These are phyloP conservation scores for Ennomos fuscantarius DNA, from an alignment of 2,888 invertebrate species.

Conservation along the genomic window DNA sequence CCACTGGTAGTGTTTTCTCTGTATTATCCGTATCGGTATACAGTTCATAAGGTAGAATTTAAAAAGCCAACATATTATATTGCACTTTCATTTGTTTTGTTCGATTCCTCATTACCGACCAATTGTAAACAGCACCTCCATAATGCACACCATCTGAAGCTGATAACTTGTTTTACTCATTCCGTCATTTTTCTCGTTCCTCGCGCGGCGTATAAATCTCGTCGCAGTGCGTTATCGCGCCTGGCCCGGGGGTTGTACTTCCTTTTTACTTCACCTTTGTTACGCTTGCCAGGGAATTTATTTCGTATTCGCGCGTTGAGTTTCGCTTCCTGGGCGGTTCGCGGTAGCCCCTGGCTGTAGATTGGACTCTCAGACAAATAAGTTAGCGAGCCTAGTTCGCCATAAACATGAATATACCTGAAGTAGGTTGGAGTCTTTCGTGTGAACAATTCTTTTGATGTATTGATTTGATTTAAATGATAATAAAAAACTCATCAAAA, in stretches of 20 bases:
- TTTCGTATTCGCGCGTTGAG: constrained; percentile 83
- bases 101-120: constrained; percentile 8
- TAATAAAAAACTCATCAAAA: too few relatives aligned
- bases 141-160: constrained; percentile 19
- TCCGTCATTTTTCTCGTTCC: constrained; percentile 60
- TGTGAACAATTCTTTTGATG: too few relatives aligned
- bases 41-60: too few relatives aligned
- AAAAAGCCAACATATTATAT: too few relatives aligned
- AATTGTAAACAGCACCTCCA: constrained; percentile 19
- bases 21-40: too few relatives aligned
- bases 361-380: constrained; percentile 2
- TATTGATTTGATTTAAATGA: too few relatives aligned
- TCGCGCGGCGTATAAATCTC: constrained; percentile 72
- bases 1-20: too few relatives aligned
- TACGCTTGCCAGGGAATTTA: constrained; percentile 83
- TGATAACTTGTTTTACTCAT: constrained; percentile 38
- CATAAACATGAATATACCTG: too few relatives aligned
- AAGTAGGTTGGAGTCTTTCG: too few relatives aligned
- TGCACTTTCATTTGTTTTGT: too few relatives aligned
- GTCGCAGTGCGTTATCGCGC: constrained; percentile 42
- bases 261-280: constrained; percentile 83
- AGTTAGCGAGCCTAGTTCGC: not conserved
- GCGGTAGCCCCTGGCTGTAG: constrained; percentile 67
- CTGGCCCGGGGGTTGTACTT: constrained; percentile 72
- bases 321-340: constrained; percentile 83